Conservation (phyloP, 1,140 invertebrate species). For the Papilio dardanus region DNA sequence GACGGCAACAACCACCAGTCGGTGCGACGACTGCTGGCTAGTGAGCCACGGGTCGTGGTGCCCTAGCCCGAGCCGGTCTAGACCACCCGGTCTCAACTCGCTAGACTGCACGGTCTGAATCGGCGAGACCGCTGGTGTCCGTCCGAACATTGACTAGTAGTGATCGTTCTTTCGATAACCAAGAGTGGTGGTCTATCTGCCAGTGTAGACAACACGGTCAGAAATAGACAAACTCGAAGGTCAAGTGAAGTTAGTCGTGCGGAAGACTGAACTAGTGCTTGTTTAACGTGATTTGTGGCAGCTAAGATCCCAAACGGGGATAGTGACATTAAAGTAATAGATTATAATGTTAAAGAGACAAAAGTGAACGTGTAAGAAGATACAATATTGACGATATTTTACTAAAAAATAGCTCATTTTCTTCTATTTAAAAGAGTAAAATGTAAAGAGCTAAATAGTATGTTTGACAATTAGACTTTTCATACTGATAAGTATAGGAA, state of each 20-base stretch:
- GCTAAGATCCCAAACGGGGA: not conserved
- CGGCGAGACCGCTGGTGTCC: not conserved
- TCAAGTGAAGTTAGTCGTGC: not conserved
- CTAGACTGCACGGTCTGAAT: not conserved
- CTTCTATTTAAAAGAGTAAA: not conserved
- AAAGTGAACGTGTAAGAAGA: not conserved
- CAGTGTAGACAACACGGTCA: not conserved
- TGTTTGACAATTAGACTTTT: not conserved
- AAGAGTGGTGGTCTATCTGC: not conserved
- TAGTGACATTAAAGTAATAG: not conserved
- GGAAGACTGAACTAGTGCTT: not conserved
- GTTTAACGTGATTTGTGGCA: not conserved
- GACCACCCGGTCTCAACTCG: constrained; percentile 39
- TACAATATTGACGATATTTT: not conserved
- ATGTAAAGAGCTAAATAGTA: not conserved
- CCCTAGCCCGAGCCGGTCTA: constrained; percentile 71
- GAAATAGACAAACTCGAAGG: not conserved
- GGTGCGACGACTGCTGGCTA: constrained; percentile 68
- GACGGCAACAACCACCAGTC: constrained; percentile 77
- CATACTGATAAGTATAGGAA: not conserved
- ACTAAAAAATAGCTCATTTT: not conserved
- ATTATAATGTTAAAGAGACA: no score
- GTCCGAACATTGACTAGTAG: not conserved
- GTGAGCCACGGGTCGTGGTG: constrained; percentile 58
- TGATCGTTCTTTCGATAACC: no score